Evolutionary conservation across 2,888 invertebrate species (phyloP).

Genomic region (Apotomis turbidana): DNA sequence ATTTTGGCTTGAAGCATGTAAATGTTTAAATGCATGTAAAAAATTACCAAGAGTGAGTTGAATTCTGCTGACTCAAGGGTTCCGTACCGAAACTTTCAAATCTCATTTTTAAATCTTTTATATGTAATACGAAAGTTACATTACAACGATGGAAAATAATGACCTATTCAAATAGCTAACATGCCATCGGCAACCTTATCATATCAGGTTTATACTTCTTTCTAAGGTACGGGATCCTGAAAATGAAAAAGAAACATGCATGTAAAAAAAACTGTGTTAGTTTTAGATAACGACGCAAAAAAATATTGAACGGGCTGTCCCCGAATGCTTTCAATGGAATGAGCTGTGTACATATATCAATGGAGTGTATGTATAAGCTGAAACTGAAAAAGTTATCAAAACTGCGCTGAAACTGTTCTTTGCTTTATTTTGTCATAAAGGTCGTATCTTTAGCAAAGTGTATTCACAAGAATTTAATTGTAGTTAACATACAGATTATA

Average conservation of each 20-base stretch:
- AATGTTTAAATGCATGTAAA: conserved; percentile 12
- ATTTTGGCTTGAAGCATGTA: not conserved
- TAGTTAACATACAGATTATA: too few relatives aligned
- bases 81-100: not conserved
- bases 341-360: not conserved
- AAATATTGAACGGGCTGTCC: conserved; percentile 5
- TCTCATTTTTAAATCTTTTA: too few relatives aligned
- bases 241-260: not conserved
- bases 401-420: conserved; percentile 2
- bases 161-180: too few relatives aligned
- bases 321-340: not conserved
- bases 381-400: not conserved
- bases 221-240: not conserved
- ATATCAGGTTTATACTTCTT: too few relatives aligned
- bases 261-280: not conserved
- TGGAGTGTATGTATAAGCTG: not conserved
- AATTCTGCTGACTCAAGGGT: not conserved
- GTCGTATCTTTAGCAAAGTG: conserved; percentile 16
- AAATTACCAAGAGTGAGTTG: not conserved
- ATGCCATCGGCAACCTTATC: too few relatives aligned
- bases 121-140: too few relatives aligned
- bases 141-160: too few relatives aligned
- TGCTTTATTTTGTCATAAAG: conserved; percentile 11
- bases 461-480: too few relatives aligned
- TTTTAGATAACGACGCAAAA: not conserved